A percentile compares a stretch with the other conserved stretches of the same genome.
Conservation (phyloP, 2,797 vertebrate genomes). For the Gallinago solitaria region DNA sequence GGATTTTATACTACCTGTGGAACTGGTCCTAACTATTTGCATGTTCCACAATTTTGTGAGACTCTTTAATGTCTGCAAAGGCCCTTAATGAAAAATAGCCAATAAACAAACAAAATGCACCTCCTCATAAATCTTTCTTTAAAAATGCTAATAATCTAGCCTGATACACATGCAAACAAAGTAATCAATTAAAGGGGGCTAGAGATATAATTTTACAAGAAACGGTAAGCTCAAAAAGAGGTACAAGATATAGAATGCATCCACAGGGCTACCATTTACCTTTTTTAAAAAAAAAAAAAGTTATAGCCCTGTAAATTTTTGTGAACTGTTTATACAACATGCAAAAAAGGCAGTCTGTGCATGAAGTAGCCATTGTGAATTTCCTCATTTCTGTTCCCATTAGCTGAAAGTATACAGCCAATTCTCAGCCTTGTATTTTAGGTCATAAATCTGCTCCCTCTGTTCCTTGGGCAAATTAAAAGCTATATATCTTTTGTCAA, state of each 20-base stretch:
- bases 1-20: not conserved
- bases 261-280: not conserved
- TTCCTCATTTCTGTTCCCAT: constrained; percentile 57
- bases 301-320: constrained; percentile 50
- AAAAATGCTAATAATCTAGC: constrained; percentile 32
- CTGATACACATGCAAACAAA: not conserved
- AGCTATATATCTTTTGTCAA: constrained; percentile 73
- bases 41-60: not conserved
- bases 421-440: constrained; percentile 64
- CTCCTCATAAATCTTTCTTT: not conserved
- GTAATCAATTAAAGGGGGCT: not conserved
- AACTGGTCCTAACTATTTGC: not conserved
- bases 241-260: not conserved
- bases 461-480: constrained; percentile 75
- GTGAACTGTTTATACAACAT: constrained; percentile 34
- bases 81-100: not conserved
- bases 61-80: not conserved
- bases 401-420: constrained; percentile 56
- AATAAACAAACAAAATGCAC: not conserved
- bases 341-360: constrained; percentile 9
- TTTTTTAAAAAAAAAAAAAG: not conserved
- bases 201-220: not conserved
- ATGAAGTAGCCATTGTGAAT: constrained; percentile 21
- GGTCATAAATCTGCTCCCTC: constrained; percentile 66
- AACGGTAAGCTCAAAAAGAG: not conserved